A percentile compares a stretch with the other conserved stretches of the same genome.
Conservation (phyloP, 2,888 invertebrate species). For the Panorpa germanica region DNA sequence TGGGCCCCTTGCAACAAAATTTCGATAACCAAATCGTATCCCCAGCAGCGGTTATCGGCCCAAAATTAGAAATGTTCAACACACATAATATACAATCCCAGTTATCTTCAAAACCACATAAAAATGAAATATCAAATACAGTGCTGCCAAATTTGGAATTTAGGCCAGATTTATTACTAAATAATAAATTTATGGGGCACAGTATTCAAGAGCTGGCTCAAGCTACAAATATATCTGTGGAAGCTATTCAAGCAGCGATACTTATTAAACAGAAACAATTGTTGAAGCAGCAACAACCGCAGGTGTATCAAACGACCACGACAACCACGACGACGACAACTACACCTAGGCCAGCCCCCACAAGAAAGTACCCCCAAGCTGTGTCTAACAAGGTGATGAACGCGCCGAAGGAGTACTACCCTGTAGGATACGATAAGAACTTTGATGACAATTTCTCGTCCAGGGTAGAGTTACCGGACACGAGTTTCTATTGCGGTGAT, state of each 20-base stretch:
- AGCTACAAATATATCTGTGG: conserved; percentile 60
- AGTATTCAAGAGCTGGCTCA: conserved; percentile 34
- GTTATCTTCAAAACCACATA: conserved; percentile 17
- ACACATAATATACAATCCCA: conserved; percentile 10
- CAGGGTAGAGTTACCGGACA: conserved; percentile 66
- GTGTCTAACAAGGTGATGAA: conserved; percentile 50
- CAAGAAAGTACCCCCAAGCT: conserved; percentile 14
- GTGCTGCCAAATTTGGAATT: conserved; percentile 25
- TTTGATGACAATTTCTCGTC: conserved; percentile 77
- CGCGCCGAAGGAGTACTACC: conserved; percentile 75
- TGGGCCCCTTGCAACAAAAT: conserved; percentile 10
- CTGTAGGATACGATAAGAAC: conserved; percentile 73
- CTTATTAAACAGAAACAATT: conserved; percentile 49
- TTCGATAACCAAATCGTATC: conserved; percentile 18
- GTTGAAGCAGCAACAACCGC: conserved; percentile 29
- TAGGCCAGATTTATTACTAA: conserved; percentile 23
- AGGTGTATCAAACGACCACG: conserved; percentile 20
- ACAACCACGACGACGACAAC: conserved; percentile 23
- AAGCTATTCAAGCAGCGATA: conserved; percentile 58
- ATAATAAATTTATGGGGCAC: conserved; percentile 22
- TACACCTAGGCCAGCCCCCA: conserved; percentile 17
- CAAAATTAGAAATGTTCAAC: conserved; percentile 1
- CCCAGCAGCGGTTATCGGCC: conserved; percentile 29
- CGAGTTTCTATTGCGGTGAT: conserved; percentile 68
- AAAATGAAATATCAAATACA: conserved; percentile 18